Evolutionary conservation across 1,140 invertebrate genomes (phyloP).

Genomic region (Leguminivora glycinivorella): DNA sequence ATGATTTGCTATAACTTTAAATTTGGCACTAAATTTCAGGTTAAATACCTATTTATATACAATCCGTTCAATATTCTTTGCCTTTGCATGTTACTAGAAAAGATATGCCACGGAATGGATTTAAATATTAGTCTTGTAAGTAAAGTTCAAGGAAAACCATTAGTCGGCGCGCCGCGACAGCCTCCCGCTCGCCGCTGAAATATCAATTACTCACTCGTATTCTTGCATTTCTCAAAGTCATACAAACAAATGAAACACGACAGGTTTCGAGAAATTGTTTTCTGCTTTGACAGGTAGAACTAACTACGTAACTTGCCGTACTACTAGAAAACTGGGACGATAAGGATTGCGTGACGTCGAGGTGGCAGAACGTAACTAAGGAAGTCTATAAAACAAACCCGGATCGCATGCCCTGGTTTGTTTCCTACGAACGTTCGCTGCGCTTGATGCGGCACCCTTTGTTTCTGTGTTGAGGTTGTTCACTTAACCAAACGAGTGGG

Average conservation of each 20-base stretch:
- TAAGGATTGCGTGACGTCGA: neutral
- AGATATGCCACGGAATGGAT: neutral
- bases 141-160: neutral
- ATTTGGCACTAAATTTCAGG: no score
- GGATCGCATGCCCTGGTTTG: neutral
- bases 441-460: neutral
- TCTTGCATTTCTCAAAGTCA: conserved; percentile 18
- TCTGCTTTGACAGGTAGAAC: neutral
- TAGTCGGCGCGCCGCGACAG: conserved; percentile 14
- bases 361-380: neutral
- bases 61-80: neutral
- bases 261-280: neutral
- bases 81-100: neutral
- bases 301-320: neutral
- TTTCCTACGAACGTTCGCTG: neutral
- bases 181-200: neutral
- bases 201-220: conserved; percentile 27
- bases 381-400: neutral
- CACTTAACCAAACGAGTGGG: no score
- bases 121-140: conserved; percentile 13
- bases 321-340: neutral
- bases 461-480: neutral
- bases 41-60: neutral
- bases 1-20: no score
- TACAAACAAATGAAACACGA: conserved; percentile 16